A percentile compares a stretch with the other conserved stretches of the same genome.
Conservation (phyloP, 1,140 invertebrate species). For the Holcopasites calliopsidis region DNA sequence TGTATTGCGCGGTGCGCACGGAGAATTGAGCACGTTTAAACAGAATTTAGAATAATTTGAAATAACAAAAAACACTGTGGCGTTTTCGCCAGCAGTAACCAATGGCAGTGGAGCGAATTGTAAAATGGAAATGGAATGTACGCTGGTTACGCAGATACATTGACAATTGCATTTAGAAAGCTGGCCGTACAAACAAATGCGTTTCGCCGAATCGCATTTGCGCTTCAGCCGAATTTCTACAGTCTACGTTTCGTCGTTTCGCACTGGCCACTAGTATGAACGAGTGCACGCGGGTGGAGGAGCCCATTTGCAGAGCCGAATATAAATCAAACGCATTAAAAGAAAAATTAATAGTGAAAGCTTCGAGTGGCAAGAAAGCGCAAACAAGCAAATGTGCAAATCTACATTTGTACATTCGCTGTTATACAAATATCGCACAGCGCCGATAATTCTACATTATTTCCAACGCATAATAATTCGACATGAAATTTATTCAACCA, state of each 20-base stretch:
- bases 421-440: no score
- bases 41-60: no score
- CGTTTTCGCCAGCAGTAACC: no score
- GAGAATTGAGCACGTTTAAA: no score
- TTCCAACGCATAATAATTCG: no score
- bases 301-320: no score
- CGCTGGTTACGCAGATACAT: not conserved
- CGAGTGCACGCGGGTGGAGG: no score
- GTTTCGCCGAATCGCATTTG: not conserved
- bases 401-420: no score
- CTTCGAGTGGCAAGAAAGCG: not conserved
- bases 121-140: not conserved
- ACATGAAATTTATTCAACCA: not conserved
- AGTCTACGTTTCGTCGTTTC: not conserved
- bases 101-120: not conserved
- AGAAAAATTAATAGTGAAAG: not conserved
- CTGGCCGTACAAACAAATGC: not conserved
- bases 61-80: no score
- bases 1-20: no score
- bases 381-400: no score
- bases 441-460: no score
- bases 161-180: constrained; percentile 11
- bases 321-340: not conserved
- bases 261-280: not conserved
- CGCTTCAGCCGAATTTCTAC: not conserved